phyloP scores from a whole-genome alignment of 1,140 invertebrate species.

The Phocides pigmalion region DNA sequence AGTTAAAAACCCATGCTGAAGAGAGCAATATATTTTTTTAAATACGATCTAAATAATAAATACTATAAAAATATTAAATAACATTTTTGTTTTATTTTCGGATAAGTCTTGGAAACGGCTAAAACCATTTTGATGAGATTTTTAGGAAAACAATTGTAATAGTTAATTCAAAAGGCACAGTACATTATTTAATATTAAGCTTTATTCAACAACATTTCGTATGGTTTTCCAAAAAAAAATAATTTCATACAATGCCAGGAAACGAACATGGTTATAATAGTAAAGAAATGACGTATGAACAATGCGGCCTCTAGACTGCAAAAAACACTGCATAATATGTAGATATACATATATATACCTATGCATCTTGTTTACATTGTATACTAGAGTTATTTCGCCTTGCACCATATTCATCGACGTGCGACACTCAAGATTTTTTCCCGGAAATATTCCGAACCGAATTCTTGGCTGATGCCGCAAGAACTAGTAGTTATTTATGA shows the following conservation, averaged over 20 bases:
- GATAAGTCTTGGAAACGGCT: too few species aligned
- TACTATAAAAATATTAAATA: too few species aligned
- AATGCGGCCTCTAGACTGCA: constrained; percentile 7
- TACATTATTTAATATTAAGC: too few species aligned
- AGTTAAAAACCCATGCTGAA: too few species aligned
- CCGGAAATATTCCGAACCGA: constrained; percentile 34
- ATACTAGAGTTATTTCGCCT: constrained; percentile 21
- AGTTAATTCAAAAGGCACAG: too few species aligned
- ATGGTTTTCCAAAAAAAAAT: too few species aligned
- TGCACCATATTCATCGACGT: constrained; percentile 35
- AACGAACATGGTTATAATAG: not conserved
- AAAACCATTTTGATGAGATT: too few species aligned
- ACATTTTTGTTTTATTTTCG: too few species aligned
- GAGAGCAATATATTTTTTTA: too few species aligned
- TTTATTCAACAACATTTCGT: too few species aligned
- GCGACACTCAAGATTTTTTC: constrained; percentile 33
- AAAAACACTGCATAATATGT: not conserved
- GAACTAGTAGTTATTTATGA: not conserved
- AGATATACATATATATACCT: not conserved
- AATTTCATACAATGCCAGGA: not conserved
- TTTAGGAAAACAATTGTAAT: too few species aligned
- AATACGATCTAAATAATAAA: too few species aligned
- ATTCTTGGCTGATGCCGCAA: constrained; percentile 34
- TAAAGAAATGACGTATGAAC: constrained; percentile 5
- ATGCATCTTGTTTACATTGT: constrained; percentile 13